A percentile compares a stretch with the other conserved stretches of the same genome.
Conservation (phyloP, 2,797 vertebrate genomes). For the Ceyx erithaca region DNA sequence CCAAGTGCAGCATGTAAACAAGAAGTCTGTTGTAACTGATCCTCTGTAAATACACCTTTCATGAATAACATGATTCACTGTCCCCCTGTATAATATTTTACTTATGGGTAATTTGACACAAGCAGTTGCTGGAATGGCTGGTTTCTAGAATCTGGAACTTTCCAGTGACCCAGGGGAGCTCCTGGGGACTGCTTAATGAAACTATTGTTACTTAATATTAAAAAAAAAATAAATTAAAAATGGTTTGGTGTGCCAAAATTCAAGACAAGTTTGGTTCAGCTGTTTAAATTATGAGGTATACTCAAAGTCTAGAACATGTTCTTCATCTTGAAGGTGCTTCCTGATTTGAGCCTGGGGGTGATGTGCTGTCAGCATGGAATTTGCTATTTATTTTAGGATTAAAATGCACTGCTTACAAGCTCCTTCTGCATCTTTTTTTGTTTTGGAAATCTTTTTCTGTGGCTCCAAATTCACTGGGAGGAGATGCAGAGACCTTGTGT, state of each 20-base stretch:
- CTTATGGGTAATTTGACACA: background rate
- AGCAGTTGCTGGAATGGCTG: background rate
- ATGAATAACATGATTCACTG: conserved; percentile 34
- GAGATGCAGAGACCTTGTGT: background rate
- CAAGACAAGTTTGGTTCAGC: background rate
- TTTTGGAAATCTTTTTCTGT: background rate
- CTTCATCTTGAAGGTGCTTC: background rate
- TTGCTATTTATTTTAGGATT: background rate
- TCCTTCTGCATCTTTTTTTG: background rate
- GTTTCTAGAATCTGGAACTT: background rate
- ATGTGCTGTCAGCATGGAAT: background rate
- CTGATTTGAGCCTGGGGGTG: background rate
- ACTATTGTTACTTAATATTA: background rate
- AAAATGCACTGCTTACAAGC: background rate
- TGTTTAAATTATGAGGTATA: background rate
- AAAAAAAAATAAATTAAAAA: background rate
- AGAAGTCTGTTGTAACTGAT: conserved; percentile 1
- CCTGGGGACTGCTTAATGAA: background rate
- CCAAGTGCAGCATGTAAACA: background rate
- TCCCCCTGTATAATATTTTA: conserved; percentile 18
- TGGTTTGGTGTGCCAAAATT: background rate
- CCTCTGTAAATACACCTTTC: background rate
- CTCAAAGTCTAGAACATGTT: background rate
- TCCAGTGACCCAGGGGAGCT: background rate
- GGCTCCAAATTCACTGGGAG: background rate